phyloP scores from a whole-genome alignment of 1,140 invertebrate genomes.

The Drosophila elegans region DNA sequence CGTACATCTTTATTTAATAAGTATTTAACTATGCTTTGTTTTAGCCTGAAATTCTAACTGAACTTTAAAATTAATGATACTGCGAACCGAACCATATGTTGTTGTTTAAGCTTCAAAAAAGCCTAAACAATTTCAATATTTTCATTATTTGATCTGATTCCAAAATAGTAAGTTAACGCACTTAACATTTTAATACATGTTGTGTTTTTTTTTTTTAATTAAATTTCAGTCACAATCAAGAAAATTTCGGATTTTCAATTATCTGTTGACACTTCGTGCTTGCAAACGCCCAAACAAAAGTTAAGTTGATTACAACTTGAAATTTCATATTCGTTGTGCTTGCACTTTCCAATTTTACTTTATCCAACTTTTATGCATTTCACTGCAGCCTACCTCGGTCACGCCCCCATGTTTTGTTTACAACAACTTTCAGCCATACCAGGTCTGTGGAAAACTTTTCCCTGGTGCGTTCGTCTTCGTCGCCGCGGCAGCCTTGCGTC shows the following conservation, averaged over 20 bases:
- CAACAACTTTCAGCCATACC: slow-evolving; percentile 48
- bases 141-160: too few species aligned
- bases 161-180: too few species aligned
- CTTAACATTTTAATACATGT: too few species aligned
- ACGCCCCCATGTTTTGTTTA: slow-evolving; percentile 60
- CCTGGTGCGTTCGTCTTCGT: slow-evolving; percentile 36
- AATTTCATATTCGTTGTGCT: slow-evolving; percentile 58
- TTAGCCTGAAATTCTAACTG: too few species aligned
- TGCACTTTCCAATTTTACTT: slow-evolving; percentile 61
- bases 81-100: too few species aligned
- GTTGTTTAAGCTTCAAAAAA: too few species aligned
- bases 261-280: slow-evolving; percentile 61
- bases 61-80: too few species aligned
- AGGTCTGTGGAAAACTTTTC: slow-evolving; percentile 52
- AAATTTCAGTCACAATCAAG: slow-evolving; percentile 19
- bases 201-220: background rate
- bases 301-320: slow-evolving; percentile 71
- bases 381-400: slow-evolving; percentile 10
- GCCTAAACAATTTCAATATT: too few species aligned
- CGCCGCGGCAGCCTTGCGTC: slow-evolving; percentile 26
- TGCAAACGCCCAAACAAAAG: slow-evolving; percentile 53
- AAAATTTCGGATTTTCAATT: slow-evolving; percentile 60
- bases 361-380: slow-evolving; percentile 45
- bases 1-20: too few species aligned
- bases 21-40: too few species aligned